Evolutionary conservation across 2,797 vertebrate genomes (phyloP), one percentile per base, ranked within the genome.

Genomic region (Dicrostonyx torquatus): DNA sequence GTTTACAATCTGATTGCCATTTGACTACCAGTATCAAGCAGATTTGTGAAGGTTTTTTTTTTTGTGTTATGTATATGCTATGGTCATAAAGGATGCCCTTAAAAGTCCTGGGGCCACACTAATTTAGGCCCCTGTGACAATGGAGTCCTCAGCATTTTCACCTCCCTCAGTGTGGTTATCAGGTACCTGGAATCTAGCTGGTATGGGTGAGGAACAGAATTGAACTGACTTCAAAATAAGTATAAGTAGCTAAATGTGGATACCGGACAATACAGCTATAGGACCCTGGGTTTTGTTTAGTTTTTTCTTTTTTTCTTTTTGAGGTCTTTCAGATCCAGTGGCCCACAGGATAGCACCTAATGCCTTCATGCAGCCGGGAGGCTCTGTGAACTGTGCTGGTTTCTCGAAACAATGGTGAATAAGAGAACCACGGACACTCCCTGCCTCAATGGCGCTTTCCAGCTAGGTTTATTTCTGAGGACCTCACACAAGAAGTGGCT

Each of bases 401-500:
- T 14, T 94, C 68, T 89, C 4, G 26, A 79, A 89, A 94, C 60
- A 76, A 78, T 1, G 31, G 43, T 48, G 76, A 66, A 50, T 68
- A 70, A 64, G 73, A 73, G 22, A 64, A 37, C 10, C 31, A 34
- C 2, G 31, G n/a, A 53, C 6, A 53, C 48, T 89, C 90, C 43
- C 29, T 75, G 66, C 18, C 34, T 48, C 62, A 8, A 12, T 1
- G 55, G 80, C 0, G 13, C 76, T 85, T 94, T 89, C 87, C 1
- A 50, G 58, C 85, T 62, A 92, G 48, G 94, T 0, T 70, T 91
- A 79, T 78, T 89, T 94, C 93, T 7, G 14, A 96, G 94, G 89
- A 93, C 72, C 68, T 94, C 80, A 93, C 72, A 87, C 72, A 73
- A 83, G 37, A 66, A 50, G 58, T 45, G 83, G 94, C 75, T 97